Evolutionary conservation across 1,140 invertebrate species (phyloP).

Genomic region (Steinernema khuongi): DNA sequence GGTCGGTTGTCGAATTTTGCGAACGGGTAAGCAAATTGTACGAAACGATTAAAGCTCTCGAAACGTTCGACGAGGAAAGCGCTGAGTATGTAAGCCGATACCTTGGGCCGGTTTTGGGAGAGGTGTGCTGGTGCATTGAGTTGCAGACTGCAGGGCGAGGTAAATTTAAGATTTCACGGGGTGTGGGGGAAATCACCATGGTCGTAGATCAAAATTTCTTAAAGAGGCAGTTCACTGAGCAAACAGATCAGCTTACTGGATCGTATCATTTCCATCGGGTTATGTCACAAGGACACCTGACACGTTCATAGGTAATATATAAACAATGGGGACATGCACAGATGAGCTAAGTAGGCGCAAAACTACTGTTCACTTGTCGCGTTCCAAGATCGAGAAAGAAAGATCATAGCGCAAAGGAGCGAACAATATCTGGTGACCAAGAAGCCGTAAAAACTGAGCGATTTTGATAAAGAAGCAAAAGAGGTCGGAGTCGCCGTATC

Average conservation of each 20-base stretch:
- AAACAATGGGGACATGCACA: background rate
- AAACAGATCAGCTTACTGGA: no score
- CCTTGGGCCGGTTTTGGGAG: conserved; percentile 6
- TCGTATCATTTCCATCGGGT: no score
- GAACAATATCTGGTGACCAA: conserved; percentile 22
- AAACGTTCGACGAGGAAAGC: background rate
- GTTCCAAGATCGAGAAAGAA: no score
- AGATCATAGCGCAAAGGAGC: conserved; percentile 18
- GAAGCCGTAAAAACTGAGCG: conserved; percentile 19
- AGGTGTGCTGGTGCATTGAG: no score
- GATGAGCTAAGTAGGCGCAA: no score
- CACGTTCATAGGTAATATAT: background rate
- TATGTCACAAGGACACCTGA: no score
- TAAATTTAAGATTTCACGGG: no score
- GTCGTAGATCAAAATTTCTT: no score
- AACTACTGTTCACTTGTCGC: no score
- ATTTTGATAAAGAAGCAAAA: background rate
- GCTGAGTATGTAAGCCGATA: conserved; percentile 4
- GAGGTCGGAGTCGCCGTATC: background rate
- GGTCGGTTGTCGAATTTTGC: background rate
- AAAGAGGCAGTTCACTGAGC: no score
- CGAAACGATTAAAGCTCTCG: conserved; percentile 4
- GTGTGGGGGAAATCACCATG: no score
- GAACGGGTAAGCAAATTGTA: background rate
- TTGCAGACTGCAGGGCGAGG: no score